Conservation (phyloP, 1,140 invertebrate genomes). For the Potamilus streckersoni region DNA sequence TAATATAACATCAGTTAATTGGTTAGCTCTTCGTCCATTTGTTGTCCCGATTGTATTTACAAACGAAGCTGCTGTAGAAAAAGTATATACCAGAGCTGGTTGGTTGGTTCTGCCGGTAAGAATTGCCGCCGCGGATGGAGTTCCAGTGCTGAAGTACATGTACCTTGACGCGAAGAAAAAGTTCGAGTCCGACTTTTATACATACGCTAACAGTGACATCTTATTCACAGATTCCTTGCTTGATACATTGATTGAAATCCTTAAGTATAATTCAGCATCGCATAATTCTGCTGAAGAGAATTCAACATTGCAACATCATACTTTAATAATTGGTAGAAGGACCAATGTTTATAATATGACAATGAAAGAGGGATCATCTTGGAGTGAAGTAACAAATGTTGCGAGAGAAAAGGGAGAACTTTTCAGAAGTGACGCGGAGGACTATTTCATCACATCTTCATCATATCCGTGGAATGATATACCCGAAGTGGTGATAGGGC, state of each 20-base stretch:
- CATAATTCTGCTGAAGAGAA: too few species aligned
- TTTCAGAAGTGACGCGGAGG: slow-evolving; percentile 42
- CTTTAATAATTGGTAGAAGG: slow-evolving; percentile 34
- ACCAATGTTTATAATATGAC: slow-evolving; percentile 44
- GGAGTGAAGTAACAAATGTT: slow-evolving; percentile 21
- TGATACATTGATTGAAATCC: slow-evolving; percentile 20
- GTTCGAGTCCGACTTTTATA: slow-evolving; percentile 38
- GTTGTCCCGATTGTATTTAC: slow-evolving; percentile 39
- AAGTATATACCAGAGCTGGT: slow-evolving; percentile 17
- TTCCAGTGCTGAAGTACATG: slow-evolving; percentile 46
- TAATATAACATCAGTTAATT: slow-evolving; percentile 41
- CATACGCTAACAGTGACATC: slow-evolving; percentile 44
- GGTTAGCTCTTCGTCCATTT: slow-evolving; percentile 33
- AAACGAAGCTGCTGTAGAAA: slow-evolving; percentile 19
- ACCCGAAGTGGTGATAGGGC: slow-evolving; percentile 50
- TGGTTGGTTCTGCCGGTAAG: slow-evolving; percentile 29
- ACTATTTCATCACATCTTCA: slow-evolving; percentile 46
- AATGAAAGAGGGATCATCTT: slow-evolving; percentile 27
- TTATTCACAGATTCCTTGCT: slow-evolving; percentile 37
- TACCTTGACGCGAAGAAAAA: slow-evolving; percentile 33
- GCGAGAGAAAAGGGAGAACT: slow-evolving; percentile 33
- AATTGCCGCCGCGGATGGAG: slow-evolving; percentile 26
- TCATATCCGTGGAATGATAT: slow-evolving; percentile 46
- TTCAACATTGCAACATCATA: neutral
- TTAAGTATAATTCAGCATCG: neutral